Conservation (phyloP, 2,888 invertebrate species). For the Seira musarum region DNA sequence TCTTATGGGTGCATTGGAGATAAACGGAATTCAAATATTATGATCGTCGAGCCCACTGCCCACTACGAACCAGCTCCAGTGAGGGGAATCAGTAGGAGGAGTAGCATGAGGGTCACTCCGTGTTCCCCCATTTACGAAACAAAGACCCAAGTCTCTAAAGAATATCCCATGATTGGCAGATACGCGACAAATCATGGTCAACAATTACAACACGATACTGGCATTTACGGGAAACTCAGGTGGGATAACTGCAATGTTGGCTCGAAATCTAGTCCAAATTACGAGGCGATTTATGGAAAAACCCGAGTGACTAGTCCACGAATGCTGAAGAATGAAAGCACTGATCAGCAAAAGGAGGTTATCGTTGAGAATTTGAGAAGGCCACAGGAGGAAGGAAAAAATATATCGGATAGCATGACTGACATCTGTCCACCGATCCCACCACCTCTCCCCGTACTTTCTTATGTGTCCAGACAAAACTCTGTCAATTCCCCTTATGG, state of each 20-base stretch:
- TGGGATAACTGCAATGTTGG: constrained; percentile 39
- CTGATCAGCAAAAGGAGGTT: constrained; percentile 43
- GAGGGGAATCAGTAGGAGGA: constrained; percentile 53
- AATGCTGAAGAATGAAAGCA: constrained; percentile 34
- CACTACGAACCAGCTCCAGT: constrained; percentile 58
- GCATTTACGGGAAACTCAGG: constrained; percentile 50
- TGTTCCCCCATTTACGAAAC: constrained; percentile 52
- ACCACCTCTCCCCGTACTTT: constrained; percentile 68
- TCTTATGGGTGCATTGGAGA: constrained; percentile 48
- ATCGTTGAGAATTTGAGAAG: constrained; percentile 45
- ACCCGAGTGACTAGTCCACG: constrained; percentile 35
- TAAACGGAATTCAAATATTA: constrained; percentile 28
- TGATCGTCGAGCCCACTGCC: constrained; percentile 57
- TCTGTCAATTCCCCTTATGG: constrained; percentile 30
- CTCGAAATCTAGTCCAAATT: constrained; percentile 42
- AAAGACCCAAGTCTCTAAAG: constrained; percentile 39
- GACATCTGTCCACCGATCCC: constrained; percentile 67
- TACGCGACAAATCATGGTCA: not conserved
- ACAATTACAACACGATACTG: constrained; percentile 16
- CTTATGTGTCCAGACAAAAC: constrained; percentile 62
- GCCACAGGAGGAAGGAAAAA: constrained; percentile 30
- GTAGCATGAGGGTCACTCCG: constrained; percentile 55
- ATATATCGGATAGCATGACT: constrained; percentile 37
- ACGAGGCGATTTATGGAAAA: constrained; percentile 52
- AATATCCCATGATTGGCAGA: constrained; percentile 50